phyloP scores from a whole-genome alignment of 2,113 vertebrate genomes.

The Epinephelus fuscoguttatus region DNA sequence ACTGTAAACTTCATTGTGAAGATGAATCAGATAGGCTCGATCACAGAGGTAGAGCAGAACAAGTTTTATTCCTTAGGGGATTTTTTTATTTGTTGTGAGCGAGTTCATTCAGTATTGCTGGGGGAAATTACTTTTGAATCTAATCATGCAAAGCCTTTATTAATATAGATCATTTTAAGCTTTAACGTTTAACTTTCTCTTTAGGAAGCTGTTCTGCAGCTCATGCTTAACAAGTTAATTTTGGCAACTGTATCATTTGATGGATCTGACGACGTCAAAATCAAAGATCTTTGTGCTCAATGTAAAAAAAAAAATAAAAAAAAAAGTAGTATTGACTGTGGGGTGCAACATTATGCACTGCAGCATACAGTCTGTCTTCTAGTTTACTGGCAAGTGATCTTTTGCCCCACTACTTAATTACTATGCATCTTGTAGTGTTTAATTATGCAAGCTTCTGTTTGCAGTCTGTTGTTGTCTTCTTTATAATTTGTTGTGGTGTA shows the following conservation, averaged over 20 bases:
- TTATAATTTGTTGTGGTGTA: conserved; percentile 31
- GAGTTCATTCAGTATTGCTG: background rate
- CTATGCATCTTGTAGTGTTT: conserved; percentile 46
- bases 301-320: background rate
- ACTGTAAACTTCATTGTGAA: background rate
- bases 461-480: conserved; percentile 39
- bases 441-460: conserved; percentile 46
- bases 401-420: conserved; percentile 42
- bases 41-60: background rate
- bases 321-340: background rate
- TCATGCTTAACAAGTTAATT: background rate
- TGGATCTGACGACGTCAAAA: background rate
- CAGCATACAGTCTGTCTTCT: conserved; percentile 9
- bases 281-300: background rate
- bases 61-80: too few relatives aligned
- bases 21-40: background rate
- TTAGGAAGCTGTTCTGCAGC: background rate
- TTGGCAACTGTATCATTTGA: background rate
- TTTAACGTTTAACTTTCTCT: background rate
- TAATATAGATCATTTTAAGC: background rate
- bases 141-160: background rate
- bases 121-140: background rate
- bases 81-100: background rate
- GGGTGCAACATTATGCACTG: conserved; percentile 2
- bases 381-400: conserved; percentile 39